Evolutionary conservation across 2,113 vertebrate species (phyloP).

Genomic region (Rhegmatorhina hoffmannsi): DNA sequence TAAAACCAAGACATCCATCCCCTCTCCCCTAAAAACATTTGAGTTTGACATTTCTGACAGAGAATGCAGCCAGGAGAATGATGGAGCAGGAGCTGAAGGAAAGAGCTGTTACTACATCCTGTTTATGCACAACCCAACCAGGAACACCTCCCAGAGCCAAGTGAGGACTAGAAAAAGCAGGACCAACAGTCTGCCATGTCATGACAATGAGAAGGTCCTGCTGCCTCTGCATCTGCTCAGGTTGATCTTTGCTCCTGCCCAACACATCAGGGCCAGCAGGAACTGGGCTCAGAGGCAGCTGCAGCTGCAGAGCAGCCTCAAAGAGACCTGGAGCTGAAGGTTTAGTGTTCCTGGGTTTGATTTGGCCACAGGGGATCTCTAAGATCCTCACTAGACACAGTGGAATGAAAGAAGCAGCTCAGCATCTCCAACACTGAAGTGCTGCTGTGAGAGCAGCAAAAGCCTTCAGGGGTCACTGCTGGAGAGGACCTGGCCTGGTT

Average conservation of each 20-base stretch:
- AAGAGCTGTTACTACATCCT: not conserved
- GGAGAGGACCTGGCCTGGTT: not conserved
- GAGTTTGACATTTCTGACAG: too few species aligned
- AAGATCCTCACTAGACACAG: not conserved
- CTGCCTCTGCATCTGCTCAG: not conserved
- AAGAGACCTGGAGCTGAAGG: not conserved
- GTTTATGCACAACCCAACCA: not conserved
- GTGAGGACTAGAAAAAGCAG: not conserved
- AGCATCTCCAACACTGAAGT: not conserved
- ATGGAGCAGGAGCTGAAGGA: not conserved
- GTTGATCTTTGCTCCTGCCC: not conserved
- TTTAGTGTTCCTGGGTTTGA: not conserved
- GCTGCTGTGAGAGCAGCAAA: not conserved
- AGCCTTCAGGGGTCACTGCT: not conserved
- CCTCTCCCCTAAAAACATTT: too few species aligned
- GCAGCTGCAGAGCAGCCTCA: not conserved
- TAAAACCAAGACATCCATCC: too few species aligned
- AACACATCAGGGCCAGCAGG: not conserved
- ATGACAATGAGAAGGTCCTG: not conserved
- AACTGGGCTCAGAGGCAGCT: not conserved
- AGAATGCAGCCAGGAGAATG: not conserved
- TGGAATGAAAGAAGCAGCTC: not conserved
- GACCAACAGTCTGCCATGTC: not conserved
- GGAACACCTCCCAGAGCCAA: not conserved
- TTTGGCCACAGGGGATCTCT: not conserved